Percentiles rank a stretch among this genome's conserved stretches.
These are phyloP conservation scores for Tachyglossus aculeatus DNA, from an alignment of 2,797 vertebrate genomes.

Conservation along the genomic window DNA sequence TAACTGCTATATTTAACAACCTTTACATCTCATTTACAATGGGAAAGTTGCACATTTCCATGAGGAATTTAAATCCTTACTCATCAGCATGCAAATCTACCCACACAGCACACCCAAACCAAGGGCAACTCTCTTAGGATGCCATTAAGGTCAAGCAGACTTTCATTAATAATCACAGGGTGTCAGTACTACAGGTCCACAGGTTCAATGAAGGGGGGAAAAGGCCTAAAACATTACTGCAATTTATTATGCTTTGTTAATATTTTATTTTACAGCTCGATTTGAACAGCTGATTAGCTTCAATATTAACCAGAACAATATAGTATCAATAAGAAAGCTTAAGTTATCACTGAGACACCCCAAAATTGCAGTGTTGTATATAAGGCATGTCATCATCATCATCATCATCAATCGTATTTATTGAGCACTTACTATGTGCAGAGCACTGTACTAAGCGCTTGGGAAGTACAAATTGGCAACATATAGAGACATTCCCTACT, in stretches of 20 bases:
- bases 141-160: background rate
- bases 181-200: background rate
- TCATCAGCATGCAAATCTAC: background rate
- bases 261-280: background rate
- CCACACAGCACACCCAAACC: background rate
- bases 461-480: no score
- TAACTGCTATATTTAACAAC: no score
- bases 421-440: no score
- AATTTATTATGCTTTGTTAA: slow-evolving; percentile 14
- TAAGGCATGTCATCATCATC: slow-evolving; percentile 9
- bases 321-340: slow-evolving; percentile 19
- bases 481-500: no score
- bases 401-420: no score
- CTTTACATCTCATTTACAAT: no score
- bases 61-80: background rate
- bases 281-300: slow-evolving; percentile 17
- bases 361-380: background rate
- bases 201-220: background rate
- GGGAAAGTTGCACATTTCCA: background rate
- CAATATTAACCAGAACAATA: slow-evolving; percentile 13
- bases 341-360: background rate
- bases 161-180: background rate
- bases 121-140: background rate
- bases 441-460: no score
- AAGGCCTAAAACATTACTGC: background rate